These are phyloP conservation scores for Himalopsyche tibetana DNA, from an alignment of 2,888 invertebrate genomes.

Conservation along the genomic window DNA sequence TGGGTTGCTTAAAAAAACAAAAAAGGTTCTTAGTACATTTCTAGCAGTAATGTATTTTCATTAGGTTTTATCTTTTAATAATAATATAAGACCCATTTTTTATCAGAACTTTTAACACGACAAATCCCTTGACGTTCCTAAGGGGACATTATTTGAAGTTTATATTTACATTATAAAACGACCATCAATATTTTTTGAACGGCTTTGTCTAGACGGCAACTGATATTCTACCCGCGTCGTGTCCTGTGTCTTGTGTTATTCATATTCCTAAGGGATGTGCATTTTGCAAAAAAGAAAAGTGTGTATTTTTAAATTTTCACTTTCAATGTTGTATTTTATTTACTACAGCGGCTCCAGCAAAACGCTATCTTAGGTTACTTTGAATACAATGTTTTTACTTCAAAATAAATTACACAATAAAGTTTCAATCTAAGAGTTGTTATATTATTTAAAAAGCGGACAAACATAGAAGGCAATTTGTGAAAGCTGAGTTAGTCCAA, in stretches of 20 bases:
- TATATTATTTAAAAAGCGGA: no score
- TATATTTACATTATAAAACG: slow-evolving; percentile 33
- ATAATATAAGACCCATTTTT: no score
- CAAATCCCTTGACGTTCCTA: slow-evolving; percentile 5
- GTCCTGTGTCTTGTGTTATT: slow-evolving; percentile 34
- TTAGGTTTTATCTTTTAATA: no score
- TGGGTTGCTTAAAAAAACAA: no score
- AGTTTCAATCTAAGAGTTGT: no score
- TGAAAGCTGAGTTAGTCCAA: no score
- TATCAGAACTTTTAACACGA: neutral
- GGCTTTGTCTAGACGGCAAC: slow-evolving; percentile 49
- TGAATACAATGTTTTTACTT: no score
- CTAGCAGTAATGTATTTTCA: no score
- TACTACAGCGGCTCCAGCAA: neutral
- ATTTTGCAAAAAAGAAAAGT: slow-evolving; percentile 3
- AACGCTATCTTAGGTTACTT: neutral
- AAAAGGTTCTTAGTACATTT: no score
- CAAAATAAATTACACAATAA: no score
- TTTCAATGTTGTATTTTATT: slow-evolving; percentile 32
- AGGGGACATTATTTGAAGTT: neutral
- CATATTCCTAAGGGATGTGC: slow-evolving; percentile 46
- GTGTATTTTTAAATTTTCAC: slow-evolving; percentile 35
- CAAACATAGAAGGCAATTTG: no score
- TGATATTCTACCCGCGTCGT: slow-evolving; percentile 43
- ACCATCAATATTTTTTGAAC: slow-evolving; percentile 48